Base-by-base conservation (phyloP, 2,113 vertebrate species). In the Forbesichthys agassizii region DNA sequence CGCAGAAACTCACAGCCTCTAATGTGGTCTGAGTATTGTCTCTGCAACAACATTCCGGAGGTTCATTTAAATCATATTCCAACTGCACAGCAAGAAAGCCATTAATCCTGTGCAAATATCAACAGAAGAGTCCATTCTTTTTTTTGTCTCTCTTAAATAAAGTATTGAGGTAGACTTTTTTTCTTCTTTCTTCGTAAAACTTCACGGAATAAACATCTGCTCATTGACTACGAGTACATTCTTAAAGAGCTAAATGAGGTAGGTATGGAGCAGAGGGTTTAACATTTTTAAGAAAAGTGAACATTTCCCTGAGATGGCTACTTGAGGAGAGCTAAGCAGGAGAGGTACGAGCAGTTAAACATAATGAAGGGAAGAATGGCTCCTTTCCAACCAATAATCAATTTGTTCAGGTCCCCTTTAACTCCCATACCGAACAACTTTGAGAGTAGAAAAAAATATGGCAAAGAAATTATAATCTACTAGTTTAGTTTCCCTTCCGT, bases 221-320 rank as follows among this genome's bases (percentile, higher is more conserved):
- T 96, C 92, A 90, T 90, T 80, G 81, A 90, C 82, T 76, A 80
- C 81, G 89, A 94, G 93, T 98, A 98, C 96, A 97, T 98, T 96
- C 96, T 95, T 96, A 95, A 96, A 94, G 95, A 94, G 93, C 93
- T 94, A 94, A 94, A 95, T 97, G 97, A 99, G 97, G 97, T 99
- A 99, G 96, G 95, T 95, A 88, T 92, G 92, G 94, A 94, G 94
- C 91, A 95, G 95, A 92, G 93, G 83, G 73, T 84, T 84, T 81
- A 81, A 91, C 77, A 86, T 87, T 88, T 92, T 90, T 88, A 92
- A 91, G 94, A 88, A 82, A 94, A 88, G 84, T 88, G 89, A 94
- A 94, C 93, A 95, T 95, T 95, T 98, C 96, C 97, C 97, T 99
- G 97, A 99, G 97, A 98, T 87, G 88, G 79, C 83, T 75, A 69